phyloP scores from a whole-genome alignment of 2,797 vertebrate genomes.

The Microctenopoma lineatum region DNA sequence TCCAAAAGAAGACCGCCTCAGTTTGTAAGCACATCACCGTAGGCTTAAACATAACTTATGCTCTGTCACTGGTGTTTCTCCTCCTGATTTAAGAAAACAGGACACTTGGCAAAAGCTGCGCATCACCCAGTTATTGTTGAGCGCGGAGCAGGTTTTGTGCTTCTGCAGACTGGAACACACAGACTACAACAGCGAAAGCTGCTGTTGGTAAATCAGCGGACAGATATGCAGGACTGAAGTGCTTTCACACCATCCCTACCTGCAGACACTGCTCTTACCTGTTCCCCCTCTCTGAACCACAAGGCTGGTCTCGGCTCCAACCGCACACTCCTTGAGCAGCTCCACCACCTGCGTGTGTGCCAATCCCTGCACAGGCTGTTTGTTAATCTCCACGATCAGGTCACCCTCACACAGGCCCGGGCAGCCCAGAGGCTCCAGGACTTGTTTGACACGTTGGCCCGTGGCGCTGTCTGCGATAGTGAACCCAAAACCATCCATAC shows the following conservation, averaged over 20 bases:
- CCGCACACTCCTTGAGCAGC: slow-evolving; percentile 95
- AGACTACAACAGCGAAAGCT: slow-evolving; percentile 21
- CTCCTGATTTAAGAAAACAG: not conserved
- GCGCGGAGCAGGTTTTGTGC: slow-evolving; percentile 34
- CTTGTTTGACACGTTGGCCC: slow-evolving; percentile 97
- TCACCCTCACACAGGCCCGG: slow-evolving; percentile 96
- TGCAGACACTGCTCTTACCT: slow-evolving; percentile 83
- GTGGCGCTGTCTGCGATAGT: slow-evolving; percentile 95
- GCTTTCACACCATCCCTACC: slow-evolving; percentile 8
- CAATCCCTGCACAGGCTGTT: slow-evolving; percentile 92
- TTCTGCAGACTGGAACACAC: slow-evolving; percentile 26
- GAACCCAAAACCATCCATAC: slow-evolving; percentile 96
- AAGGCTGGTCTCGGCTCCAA: slow-evolving; percentile 92
- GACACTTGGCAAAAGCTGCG: slow-evolving; percentile 20
- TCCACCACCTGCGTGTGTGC: slow-evolving; percentile 98
- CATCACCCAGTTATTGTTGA: slow-evolving; percentile 30
- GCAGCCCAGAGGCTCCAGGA: slow-evolving; percentile 96
- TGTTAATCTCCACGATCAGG: slow-evolving; percentile 98
- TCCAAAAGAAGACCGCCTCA: slow-evolving; percentile 23
- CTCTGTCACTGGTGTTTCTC: slow-evolving; percentile 22
- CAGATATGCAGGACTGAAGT: slow-evolving; percentile 16
- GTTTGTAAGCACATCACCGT: slow-evolving; percentile 31
- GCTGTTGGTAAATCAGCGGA: slow-evolving; percentile 21
- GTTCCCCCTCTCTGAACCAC: slow-evolving; percentile 93
- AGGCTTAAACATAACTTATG: slow-evolving; percentile 25